Evolutionary conservation across 2,888 invertebrate genomes (phyloP).

Genomic region (Leucoptera coffeella): DNA sequence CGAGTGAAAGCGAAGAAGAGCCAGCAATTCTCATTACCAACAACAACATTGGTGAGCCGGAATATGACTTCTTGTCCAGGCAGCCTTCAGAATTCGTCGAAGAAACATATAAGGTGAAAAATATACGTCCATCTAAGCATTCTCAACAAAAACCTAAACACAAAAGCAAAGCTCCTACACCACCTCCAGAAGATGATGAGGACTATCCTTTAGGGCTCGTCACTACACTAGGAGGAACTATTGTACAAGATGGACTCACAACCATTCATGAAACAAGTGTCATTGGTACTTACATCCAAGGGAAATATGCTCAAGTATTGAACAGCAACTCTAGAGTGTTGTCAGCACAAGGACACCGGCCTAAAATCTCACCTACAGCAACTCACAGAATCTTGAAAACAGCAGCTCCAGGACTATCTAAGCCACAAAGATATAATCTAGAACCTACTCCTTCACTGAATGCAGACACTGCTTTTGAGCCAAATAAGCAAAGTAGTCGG

Average conservation of each 20-base stretch:
- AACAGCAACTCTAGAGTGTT: constrained; percentile 73
- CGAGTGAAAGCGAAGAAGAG: constrained; percentile 36
- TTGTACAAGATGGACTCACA: constrained; percentile 75
- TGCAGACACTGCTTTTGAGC: constrained; percentile 35
- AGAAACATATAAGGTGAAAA: constrained; percentile 79
- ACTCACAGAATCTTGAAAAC: constrained; percentile 70
- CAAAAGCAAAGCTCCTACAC: constrained; percentile 30
- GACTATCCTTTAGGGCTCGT: constrained; percentile 75
- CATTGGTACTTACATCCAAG: constrained; percentile 82
- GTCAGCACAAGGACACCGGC: constrained; percentile 38
- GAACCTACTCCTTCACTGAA: constrained; percentile 60
- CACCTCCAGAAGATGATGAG: constrained; percentile 47
- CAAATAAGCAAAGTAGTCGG: constrained; percentile 45
- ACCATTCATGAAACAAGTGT: constrained; percentile 85
- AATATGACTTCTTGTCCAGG: constrained; percentile 78
- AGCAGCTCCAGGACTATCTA: constrained; percentile 57
- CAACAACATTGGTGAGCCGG: constrained; percentile 73
- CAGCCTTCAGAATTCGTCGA: constrained; percentile 81
- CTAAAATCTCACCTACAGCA: constrained; percentile 61
- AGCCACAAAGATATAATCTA: constrained; percentile 50
- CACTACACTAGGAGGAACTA: constrained; percentile 77
- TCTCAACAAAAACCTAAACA: constrained; percentile 38
- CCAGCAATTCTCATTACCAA: constrained; percentile 58
- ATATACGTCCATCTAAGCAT: constrained; percentile 64
- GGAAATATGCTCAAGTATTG: constrained; percentile 82